Evolutionary conservation across 2,888 invertebrate species (phyloP), one percentile per base, ranked within the genome.

Genomic region (Sinotaia quadrata): DNA sequence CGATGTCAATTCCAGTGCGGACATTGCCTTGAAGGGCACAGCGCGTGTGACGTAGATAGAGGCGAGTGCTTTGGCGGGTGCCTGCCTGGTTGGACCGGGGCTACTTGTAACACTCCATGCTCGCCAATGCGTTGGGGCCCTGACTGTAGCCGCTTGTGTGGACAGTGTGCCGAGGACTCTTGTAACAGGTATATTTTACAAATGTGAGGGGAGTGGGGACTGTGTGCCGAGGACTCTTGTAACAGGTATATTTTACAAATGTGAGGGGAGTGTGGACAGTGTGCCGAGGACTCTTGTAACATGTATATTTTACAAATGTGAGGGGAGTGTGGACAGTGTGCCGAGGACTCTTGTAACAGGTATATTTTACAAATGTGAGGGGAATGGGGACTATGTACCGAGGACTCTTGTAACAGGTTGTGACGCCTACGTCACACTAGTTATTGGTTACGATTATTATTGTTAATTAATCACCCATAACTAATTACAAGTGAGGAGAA

Each of bases 221-320:
- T 21, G 47, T 47, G 47, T 24, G 21, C 24, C 21, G 4, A 47
- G 12, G 47, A 47, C 47, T 8, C 24, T 18, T 47, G 47, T 24
- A 47, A 47, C 8, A 47, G 47, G 47, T 47, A 8, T 7, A 24
- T 18, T 7, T 1, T 21, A 47, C n/a, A n/a, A n/a, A n/a, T n/a
- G n/a, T n/a, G n/a, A n/a, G n/a, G n/a, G n/a, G n/a, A n/a, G 12
- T 47, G 47, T 24, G 47, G 47, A n/a, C 47, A 47, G 47, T 47
- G 47, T 24, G 21, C 24, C 21, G 4, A 47, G 12, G 47, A 47
- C 47, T 8, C 24, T 18, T 47, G 47, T 24, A 47, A 47, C 8
- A 47, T n/a, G 47, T 47, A 8, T 7, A 24, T 18, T 7, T 1
- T 21, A 47, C n/a, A n/a, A n/a, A n/a, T n/a, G n/a, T n/a, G n/a